A percentile compares a stretch with the other conserved stretches of the same genome.
Evolutionary conservation across 2,113 vertebrate genomes (phyloP).

Genomic region (Salminus brasiliensis): DNA sequence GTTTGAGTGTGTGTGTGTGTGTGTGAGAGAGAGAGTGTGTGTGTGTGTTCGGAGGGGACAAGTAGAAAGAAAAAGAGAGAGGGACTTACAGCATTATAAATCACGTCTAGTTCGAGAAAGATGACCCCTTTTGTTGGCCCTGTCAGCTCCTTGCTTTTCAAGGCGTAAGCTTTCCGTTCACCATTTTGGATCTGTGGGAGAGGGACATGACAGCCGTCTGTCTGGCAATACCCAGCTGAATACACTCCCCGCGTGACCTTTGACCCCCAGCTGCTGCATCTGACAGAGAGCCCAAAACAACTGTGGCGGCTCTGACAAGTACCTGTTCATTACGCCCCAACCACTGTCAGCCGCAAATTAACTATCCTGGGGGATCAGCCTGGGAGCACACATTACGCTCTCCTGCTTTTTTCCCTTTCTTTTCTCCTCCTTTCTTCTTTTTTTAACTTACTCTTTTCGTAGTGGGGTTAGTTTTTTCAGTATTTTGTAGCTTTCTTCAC

Average conservation of each 20-base stretch:
- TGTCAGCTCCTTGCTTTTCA: slow-evolving; percentile 99
- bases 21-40: slow-evolving; percentile 52
- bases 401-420: slow-evolving; percentile 54
- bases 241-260: slow-evolving; percentile 91
- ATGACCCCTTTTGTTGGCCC: slow-evolving; percentile 99
- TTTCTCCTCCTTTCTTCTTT: slow-evolving; percentile 14
- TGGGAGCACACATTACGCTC: slow-evolving; percentile 79
- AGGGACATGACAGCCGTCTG: slow-evolving; percentile 99
- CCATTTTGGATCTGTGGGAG: slow-evolving; percentile 99
- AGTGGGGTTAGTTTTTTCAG: slow-evolving; percentile 38
- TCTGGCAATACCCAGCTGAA: slow-evolving; percentile 96
- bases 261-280: slow-evolving; percentile 99
- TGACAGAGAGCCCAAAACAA: slow-evolving; percentile 99
- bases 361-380: slow-evolving; percentile 98
- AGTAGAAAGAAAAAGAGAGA: slow-evolving; percentile 75
- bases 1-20: slow-evolving; percentile 54
- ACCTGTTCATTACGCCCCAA: slow-evolving; percentile 99
- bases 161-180: slow-evolving; percentile 99
- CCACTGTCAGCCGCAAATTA: slow-evolving; percentile 98
- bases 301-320: slow-evolving; percentile 99
- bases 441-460: slow-evolving; percentile 1
- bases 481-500: slow-evolving; percentile 68
- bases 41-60: background rate
- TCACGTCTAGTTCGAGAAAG: slow-evolving; percentile 99
- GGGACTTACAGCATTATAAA: slow-evolving; percentile 99